A percentile compares a stretch with the other conserved stretches of the same genome.
Evolutionary conservation across 2,113 vertebrate species (phyloP).

Genomic region (Chionis minor): DNA sequence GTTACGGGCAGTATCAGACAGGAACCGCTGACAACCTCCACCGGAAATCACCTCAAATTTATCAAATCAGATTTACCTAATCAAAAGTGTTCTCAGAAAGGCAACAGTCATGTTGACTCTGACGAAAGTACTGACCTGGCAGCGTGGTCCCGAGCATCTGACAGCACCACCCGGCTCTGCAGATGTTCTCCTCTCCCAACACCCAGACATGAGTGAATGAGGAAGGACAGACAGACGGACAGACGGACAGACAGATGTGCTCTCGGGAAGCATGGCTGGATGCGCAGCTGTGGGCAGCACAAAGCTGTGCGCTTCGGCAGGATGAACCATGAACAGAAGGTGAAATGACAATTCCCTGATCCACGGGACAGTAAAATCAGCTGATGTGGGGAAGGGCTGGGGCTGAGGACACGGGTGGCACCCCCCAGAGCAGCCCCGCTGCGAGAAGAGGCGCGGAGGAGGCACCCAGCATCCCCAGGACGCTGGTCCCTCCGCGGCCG

Average conservation of each 20-base stretch:
- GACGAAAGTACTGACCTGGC: not conserved
- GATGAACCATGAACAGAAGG: not conserved
- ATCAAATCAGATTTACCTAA: not conserved
- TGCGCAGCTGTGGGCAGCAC: not conserved
- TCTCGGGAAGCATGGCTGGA: not conserved
- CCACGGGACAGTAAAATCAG: not conserved
- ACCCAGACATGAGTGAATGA: not conserved
- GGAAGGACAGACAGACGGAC: not conserved
- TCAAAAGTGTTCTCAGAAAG: not conserved
- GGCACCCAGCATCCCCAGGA: not conserved
- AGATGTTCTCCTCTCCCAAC: not conserved
- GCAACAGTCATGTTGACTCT: not conserved
- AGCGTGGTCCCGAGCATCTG: not conserved
- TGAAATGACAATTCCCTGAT: not conserved
- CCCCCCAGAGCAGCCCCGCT: not conserved
- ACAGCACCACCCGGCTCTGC: fast-evolving
- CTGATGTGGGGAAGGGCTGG: not conserved
- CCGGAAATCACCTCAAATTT: not conserved
- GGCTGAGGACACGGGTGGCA: not conserved
- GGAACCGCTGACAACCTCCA: not conserved
- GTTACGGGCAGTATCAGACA: not conserved
- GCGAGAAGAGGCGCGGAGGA: not conserved
- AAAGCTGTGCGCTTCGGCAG: not conserved
- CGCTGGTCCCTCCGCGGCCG: fast-evolving
- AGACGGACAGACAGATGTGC: not conserved